Conservation (phyloP, 2,113 vertebrate genomes). For the Rhabdomys dilectus region DNA sequence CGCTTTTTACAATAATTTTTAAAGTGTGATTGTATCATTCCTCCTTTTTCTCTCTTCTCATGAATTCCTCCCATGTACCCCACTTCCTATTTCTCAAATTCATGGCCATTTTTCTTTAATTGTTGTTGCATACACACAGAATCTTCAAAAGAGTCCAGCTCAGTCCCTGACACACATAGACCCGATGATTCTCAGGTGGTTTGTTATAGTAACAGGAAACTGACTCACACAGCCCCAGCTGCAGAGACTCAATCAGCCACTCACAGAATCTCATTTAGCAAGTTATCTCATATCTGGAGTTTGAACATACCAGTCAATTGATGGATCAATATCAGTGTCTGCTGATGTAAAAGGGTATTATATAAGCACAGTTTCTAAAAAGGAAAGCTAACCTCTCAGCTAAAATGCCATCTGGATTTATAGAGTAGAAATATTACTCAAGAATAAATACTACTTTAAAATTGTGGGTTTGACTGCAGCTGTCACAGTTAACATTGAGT, state of each 20-base stretch:
- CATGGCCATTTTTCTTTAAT: neutral
- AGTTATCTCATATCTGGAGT: neutral
- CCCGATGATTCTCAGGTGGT: neutral
- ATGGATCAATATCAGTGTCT: neutral
- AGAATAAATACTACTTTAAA: conserved; percentile 3
- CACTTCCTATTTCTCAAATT: neutral
- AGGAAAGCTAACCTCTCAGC: conserved; percentile 12
- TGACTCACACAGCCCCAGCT: neutral
- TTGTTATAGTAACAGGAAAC: neutral
- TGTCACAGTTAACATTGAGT: neutral
- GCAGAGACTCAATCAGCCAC: neutral
- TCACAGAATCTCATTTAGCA: neutral
- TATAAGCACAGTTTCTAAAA: neutral
- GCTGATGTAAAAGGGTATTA: neutral
- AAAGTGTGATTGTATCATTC: neutral
- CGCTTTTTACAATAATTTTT: neutral
- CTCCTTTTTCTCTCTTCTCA: neutral
- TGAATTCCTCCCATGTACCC: neutral
- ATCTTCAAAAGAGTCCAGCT: neutral
- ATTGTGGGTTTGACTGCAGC: neutral
- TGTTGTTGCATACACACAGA: neutral
- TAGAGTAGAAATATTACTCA: neutral
- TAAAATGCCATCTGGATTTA: conserved; percentile 36
- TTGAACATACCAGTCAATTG: neutral
- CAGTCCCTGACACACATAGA: neutral